Evolutionary conservation across 2,113 vertebrate genomes (phyloP).

Genomic region (Tenrec ecaudatus): DNA sequence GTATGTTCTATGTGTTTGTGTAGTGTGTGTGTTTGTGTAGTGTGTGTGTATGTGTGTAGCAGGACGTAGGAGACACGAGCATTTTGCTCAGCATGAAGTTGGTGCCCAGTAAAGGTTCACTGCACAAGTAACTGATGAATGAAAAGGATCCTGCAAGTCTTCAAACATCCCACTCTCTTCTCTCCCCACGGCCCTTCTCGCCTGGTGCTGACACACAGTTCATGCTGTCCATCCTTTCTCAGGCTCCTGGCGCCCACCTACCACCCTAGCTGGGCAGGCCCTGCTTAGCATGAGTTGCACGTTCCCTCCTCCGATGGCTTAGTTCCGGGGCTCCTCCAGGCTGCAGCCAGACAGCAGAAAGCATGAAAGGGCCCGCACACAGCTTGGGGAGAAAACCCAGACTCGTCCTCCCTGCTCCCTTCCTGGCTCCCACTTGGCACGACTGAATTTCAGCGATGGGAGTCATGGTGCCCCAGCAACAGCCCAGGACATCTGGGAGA

Average conservation of each 20-base stretch:
- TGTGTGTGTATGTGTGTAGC: too few relatives aligned
- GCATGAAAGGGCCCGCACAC: fast-evolving
- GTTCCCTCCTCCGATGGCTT: neutral
- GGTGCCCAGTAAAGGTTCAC: neutral
- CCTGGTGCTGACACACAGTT: neutral
- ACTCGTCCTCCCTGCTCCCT: neutral
- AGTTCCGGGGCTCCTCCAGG: neutral
- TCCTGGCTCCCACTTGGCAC: fast-evolving
- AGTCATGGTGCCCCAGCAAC: neutral
- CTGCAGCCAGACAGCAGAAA: neutral
- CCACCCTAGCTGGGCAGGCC: neutral
- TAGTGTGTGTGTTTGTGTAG: neutral
- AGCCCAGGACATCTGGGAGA: slow-evolving; percentile 13
- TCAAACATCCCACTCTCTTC: neutral
- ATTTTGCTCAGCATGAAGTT: neutral
- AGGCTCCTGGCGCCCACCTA: neutral
- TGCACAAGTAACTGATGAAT: neutral
- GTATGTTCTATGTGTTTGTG: too few relatives aligned
- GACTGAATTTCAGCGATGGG: neutral
- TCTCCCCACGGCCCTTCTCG: neutral
- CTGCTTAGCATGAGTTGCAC: fast-evolving
- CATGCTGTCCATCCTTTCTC: neutral
- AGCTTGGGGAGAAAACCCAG: neutral
- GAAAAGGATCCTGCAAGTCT: neutral
- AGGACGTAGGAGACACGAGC: neutral